These are phyloP conservation scores for Oryzaephilus surinamensis DNA, from an alignment of 1,140 invertebrate species.

Conservation along the genomic window DNA sequence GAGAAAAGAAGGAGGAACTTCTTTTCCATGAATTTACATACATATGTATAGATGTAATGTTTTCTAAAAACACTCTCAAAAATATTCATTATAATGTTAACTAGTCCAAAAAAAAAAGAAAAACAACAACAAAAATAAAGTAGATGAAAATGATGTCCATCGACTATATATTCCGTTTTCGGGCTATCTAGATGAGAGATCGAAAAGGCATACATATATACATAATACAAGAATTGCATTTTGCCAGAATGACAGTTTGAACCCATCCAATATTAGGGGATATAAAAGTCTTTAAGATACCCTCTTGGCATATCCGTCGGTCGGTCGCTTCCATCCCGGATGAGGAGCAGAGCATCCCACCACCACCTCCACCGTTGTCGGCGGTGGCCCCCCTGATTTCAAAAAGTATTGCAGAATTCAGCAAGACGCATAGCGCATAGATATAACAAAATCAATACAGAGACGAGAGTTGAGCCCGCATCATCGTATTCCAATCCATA, in stretches of 20 bases:
- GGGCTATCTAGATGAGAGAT: constrained; percentile 15
- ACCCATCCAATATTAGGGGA: constrained; percentile 16
- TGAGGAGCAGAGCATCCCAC: background rate
- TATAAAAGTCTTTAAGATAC: constrained; percentile 20
- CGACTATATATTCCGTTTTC: too few species aligned
- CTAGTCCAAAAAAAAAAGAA: too few species aligned
- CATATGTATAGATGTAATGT: too few species aligned
- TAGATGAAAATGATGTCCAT: too few species aligned
- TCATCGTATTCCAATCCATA: constrained; percentile 20
- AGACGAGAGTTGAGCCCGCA: constrained; percentile 16
- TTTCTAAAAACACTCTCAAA: too few species aligned
- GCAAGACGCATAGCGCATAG: constrained; percentile 23
- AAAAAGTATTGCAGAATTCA: constrained; percentile 19
- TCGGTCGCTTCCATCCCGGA: background rate
- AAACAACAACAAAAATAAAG: constrained; percentile 4
- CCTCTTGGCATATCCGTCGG: constrained; percentile 7
- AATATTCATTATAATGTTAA: too few species aligned
- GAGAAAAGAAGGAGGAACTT: too few species aligned
- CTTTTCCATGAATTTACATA: too few species aligned
- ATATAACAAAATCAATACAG: constrained; percentile 19
- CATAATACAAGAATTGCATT: constrained; percentile 10
- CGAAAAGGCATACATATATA: too few species aligned
- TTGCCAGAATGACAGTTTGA: constrained; percentile 16
- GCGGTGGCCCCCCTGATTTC: constrained; percentile 7
- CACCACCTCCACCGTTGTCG: background rate